Evolutionary conservation across 2,113 vertebrate species (phyloP).

Genomic region (Ictalurus punctatus): DNA sequence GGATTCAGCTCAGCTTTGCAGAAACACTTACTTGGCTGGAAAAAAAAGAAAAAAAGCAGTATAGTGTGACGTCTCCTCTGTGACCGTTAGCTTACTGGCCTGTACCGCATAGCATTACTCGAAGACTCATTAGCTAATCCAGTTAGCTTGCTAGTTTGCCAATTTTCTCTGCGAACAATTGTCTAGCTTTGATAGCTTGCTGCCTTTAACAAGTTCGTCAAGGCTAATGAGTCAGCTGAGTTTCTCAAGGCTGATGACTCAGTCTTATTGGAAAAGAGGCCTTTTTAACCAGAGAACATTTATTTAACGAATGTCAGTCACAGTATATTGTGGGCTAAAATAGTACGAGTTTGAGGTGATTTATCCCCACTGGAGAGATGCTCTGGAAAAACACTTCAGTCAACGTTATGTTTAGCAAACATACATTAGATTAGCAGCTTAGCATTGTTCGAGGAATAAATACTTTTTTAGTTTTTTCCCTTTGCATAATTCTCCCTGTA

Average conservation of each 20-base stretch:
- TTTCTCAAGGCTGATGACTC: background rate
- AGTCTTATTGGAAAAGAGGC: constrained; percentile 5
- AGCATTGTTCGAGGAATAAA: background rate
- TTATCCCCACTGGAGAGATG: background rate
- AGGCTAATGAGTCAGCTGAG: background rate
- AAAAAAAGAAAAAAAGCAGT: background rate
- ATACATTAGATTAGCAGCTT: background rate
- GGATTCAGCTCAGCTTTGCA: background rate
- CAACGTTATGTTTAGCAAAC: background rate
- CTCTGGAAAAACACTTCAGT: background rate
- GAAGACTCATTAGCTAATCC: background rate
- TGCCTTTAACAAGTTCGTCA: background rate
- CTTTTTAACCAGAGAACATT: background rate
- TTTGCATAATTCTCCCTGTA: background rate
- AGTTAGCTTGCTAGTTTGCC: background rate
- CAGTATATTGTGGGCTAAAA: background rate
- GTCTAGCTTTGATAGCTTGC: background rate
- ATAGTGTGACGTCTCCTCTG: background rate
- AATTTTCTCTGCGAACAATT: background rate
- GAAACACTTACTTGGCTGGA: background rate
- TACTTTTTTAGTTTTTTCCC: background rate
- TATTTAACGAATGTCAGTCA: background rate
- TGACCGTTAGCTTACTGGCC: background rate
- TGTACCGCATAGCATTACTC: background rate
- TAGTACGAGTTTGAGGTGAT: background rate